Evolutionary conservation across 2,888 invertebrate species (phyloP), one percentile per base, ranked within the genome.

Genomic region (Caenorhabditis auriculariae): DNA sequence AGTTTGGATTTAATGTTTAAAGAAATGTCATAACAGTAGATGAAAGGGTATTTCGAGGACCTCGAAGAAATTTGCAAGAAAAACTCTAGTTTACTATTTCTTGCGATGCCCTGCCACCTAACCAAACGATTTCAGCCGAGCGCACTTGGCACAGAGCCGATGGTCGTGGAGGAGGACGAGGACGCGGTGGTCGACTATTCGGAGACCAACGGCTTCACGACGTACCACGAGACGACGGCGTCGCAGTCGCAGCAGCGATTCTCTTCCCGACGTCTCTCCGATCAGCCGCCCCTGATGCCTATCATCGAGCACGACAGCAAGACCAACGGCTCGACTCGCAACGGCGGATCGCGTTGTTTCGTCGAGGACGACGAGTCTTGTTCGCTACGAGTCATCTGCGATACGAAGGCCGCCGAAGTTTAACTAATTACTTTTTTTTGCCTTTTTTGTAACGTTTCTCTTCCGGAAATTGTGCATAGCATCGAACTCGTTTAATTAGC

Each of bases 91-190:
- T n/a, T n/a, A n/a, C n/a, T n/a, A n/a, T n/a, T n/a, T n/a, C n/a
- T n/a, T n/a, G n/a, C n/a, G n/a, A n/a, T n/a, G n/a, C n/a, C n/a
- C n/a, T n/a, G n/a, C n/a, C n/a, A n/a, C n/a, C n/a, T n/a, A n/a
- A n/a, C n/a, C n/a, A n/a, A n/a, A n/a, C n/a, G n/a, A n/a, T n/a
- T n/a, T n/a, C n/a, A n/a, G n/a, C n/a, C n/a, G n/a, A n/a, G n/a
- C n/a, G n/a, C n/a, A n/a, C n/a, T n/a, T n/a, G n/a, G n/a, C n/a
- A n/a, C n/a, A n/a, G n/a, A n/a, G n/a, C n/a, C n/a, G n/a, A n/a
- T 54, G 21, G 52, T 57, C 17, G 52, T 53, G n/a, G 59, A 59
- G 28, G 59, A 59, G n/a, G 59, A 59, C 32, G 59, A 59, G 15
- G 59, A 52, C 24, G 54, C 54, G 4, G 42, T 59, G 2, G 44